Evolutionary conservation across 2,888 invertebrate genomes (phyloP), one percentile per base, ranked within the genome.

Genomic region (Heteropelma amictum): DNA sequence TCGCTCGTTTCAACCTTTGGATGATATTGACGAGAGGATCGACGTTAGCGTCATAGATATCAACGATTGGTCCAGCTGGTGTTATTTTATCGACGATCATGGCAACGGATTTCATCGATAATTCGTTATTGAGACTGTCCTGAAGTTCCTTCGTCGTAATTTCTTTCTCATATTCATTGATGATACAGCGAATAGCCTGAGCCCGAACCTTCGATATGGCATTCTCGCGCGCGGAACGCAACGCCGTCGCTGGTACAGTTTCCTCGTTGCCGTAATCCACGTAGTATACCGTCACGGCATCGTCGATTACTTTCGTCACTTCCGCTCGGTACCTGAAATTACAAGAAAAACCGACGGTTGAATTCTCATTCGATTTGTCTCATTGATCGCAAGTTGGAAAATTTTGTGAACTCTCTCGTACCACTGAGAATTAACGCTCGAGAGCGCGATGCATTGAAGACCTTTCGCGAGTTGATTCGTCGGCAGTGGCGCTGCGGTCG

Each of bases 251-350:
- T 5, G 91, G 88, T 1, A 97, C 93, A n/a, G 92, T 92, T 86
- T 97, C 97, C 83, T 96, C 94, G 89, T 98, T 98, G 4, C 99
- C 99, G 90, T 96, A 99, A 90, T 99, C 99, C 12, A 99, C 94
- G 90, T 97, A 99, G 1, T 94, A 91, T 0, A 99, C 95, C 65
- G 92, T 90, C 0, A 93, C 92, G 74, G 92, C 92, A 33, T 89
- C 89, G 3, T 90, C 90, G 1, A 90, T 91, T 30, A 91, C 91
- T 40, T 92, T 92, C 76, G 93, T 91, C 6, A 98, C 92, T 85
- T 93, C 92, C 0, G 97, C 98, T 79, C 99, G 91, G 88, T 98
- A 98, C 88, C 88, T 88, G 19, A n/a, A n/a, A 3, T 45, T 17
- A 38, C 10, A 28, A 26, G 10, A 64, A 60, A 40, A 5, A 28